Conservation (phyloP, 2,113 vertebrate genomes). For the Hyaena hyaena region DNA sequence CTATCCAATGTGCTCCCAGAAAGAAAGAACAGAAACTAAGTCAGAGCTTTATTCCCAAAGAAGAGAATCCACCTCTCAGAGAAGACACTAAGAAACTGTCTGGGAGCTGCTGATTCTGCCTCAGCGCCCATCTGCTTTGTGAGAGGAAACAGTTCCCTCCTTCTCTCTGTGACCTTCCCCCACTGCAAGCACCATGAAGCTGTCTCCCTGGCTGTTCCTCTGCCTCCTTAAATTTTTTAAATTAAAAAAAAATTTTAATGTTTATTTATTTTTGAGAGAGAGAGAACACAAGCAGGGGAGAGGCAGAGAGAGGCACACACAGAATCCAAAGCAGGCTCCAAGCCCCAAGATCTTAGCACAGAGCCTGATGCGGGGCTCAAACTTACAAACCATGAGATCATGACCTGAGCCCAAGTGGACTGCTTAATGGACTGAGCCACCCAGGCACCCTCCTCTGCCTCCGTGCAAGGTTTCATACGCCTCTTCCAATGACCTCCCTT, state of each 20-base stretch:
- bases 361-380: too few relatives aligned
- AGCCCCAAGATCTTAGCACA: too few relatives aligned
- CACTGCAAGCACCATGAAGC: neutral
- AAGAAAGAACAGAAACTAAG: neutral
- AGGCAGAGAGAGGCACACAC: too few relatives aligned
- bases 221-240: neutral
- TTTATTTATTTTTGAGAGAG: too few relatives aligned
- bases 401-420: too few relatives aligned
- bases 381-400: too few relatives aligned
- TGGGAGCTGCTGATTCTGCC: neutral
- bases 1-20: neutral
- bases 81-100: neutral
- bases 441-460: too few relatives aligned
- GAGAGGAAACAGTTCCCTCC: neutral
- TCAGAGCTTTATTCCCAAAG: neutral
- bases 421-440: too few relatives aligned
- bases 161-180: too few relatives aligned
- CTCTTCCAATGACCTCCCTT: neutral
- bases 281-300: too few relatives aligned
- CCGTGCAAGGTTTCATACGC: neutral
- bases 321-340: too few relatives aligned
- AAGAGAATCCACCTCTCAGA: neutral
- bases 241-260: too few relatives aligned
- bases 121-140: neutral
- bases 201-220: neutral